A percentile compares a stretch with the other conserved stretches of the same genome.
These are phyloP conservation scores for Shargacucullia verbasci DNA, from an alignment of 2,888 invertebrate genomes.

Conservation along the genomic window DNA sequence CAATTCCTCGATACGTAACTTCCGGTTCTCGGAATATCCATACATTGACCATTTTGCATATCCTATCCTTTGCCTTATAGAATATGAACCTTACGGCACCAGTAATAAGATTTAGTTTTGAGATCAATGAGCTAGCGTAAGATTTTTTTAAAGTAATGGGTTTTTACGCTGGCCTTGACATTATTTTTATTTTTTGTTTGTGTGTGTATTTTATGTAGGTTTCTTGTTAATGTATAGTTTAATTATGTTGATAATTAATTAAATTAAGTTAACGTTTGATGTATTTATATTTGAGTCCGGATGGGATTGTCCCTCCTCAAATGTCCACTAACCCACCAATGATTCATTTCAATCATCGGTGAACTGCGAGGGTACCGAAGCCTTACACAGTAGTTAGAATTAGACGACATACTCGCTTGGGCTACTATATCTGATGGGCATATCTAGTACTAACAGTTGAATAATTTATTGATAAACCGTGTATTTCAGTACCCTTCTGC, in stretches of 20 bases:
- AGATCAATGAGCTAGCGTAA: background rate
- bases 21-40: slow-evolving; percentile 58
- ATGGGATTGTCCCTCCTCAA: background rate
- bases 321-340: too few relatives aligned
- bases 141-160: slow-evolving; percentile 35
- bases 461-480: too few relatives aligned
- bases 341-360: too few relatives aligned
- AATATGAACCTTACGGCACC: slow-evolving; percentile 16
- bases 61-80: background rate
- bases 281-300: background rate
- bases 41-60: slow-evolving; percentile 34
- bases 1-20: slow-evolving; percentile 48
- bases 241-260: slow-evolving; percentile 27
- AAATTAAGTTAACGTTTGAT: slow-evolving; percentile 4
- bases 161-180: slow-evolving; percentile 62
- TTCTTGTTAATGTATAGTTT: slow-evolving; percentile 26
- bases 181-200: slow-evolving; percentile 33
- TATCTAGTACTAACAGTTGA: too few relatives aligned
- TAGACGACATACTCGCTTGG: too few relatives aligned
- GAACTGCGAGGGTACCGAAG: too few relatives aligned
- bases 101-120: slow-evolving; percentile 6
- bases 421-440: too few relatives aligned
- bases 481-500: too few relatives aligned
- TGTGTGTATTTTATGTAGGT: slow-evolving; percentile 17
- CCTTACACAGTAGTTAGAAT: too few relatives aligned